Base-by-base conservation (phyloP, 2,113 vertebrate genomes). In the Thalassoma bifasciatum region DNA sequence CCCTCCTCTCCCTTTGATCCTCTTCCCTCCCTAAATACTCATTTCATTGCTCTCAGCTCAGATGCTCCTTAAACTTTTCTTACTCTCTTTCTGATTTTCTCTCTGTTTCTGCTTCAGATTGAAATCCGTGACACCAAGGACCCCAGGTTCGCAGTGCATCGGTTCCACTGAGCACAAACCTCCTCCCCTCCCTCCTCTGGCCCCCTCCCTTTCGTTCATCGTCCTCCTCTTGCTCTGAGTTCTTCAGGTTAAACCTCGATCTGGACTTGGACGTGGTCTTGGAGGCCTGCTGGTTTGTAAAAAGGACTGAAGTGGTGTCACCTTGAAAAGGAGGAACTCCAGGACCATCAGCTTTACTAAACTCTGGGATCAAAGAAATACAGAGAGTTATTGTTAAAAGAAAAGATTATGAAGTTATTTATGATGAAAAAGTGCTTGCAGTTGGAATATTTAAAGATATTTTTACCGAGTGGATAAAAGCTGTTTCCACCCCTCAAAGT, bases 101-200 rank as follows among this genome's bases (percentile, higher is more conserved):
- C 49, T 77, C 60, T 66, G n/a, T 71, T 60, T 72, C 40, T 79
- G 52, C 56, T 72, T 23, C 78, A 93, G 92, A 92, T 93, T 89
- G 91, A 92, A 81, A 91, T 91, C 76, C 88, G 84, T 57, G 91
- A 92, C 70, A 66, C 56, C 21, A 91, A 81, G 58, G 90, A 90
- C 60, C 79, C 79, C 38, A 79, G 85, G 75, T 92, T 81, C 44
- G 81, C 71, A 66, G 75, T 91, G 59, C 92, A 87, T 65, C 78
- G 87, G 75, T 91, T 90, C 83, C 90, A 87, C 51, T 93, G 86
- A 92, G 76, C 67, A 64, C 72, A 62, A 44, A 22, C 71, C 1
- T 77, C 66, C 40, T 34, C 22, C 62, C 61, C 57, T 65, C 60
- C 52, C 63, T 47, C 16, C 36, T 54, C 30, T n/a, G 17, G 19